Conservation (phyloP, 2,888 invertebrate species). For the Orthonychiurus folsomi region DNA sequence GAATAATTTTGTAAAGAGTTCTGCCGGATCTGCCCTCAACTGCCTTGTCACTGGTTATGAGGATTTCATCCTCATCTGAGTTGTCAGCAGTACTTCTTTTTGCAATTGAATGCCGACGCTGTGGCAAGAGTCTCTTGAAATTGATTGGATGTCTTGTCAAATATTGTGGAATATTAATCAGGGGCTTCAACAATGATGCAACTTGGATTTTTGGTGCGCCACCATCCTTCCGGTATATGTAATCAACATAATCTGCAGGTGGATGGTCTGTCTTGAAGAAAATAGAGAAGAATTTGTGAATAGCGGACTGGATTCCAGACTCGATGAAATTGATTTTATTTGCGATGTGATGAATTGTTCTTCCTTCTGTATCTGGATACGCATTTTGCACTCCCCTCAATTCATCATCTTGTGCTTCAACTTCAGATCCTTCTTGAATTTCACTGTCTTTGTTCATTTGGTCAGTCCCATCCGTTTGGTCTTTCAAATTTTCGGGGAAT, state of each 20-base stretch:
- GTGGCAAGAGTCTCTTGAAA: not conserved
- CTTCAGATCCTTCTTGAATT: no score
- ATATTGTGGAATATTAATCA: conserved; percentile 5
- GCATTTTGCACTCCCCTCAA: not conserved
- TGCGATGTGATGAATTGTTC: not conserved
- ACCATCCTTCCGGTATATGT: not conserved
- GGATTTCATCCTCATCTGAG: not conserved
- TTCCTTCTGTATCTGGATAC: not conserved
- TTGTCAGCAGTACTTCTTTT: not conserved
- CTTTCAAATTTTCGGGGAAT: no score
- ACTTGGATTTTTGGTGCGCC: not conserved
- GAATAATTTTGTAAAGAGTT: conserved; percentile 9
- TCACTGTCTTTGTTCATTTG: no score
- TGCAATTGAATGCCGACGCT: not conserved
- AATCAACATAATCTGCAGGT: no score
- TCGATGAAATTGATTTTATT: not conserved
- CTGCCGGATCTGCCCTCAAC: not conserved
- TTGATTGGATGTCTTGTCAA: conserved; percentile 8
- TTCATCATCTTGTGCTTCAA: not conserved
- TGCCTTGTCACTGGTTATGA: no score
- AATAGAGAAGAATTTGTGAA: not conserved
- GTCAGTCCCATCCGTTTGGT: no score
- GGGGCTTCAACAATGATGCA: not conserved
- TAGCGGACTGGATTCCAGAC: not conserved
- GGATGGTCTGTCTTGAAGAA: not conserved